A percentile compares a stretch with the other conserved stretches of the same genome.
phyloP scores from a whole-genome alignment of 2,797 vertebrate species.

The Nasua narica region DNA sequence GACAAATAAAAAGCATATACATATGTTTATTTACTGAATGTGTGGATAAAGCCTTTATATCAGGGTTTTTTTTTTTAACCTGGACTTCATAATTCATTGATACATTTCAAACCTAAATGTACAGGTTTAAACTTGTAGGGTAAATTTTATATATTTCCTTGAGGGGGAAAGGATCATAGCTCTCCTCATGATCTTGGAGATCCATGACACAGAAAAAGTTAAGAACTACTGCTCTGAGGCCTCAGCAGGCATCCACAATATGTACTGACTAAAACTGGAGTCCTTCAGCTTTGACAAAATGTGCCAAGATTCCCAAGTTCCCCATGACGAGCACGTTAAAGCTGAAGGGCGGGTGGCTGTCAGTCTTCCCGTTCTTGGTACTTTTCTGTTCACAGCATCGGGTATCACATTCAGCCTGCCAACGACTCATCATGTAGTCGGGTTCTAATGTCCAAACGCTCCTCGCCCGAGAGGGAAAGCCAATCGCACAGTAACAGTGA shows the following conservation, averaged over 20 bases:
- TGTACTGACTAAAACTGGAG: background rate
- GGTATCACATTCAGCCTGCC: background rate
- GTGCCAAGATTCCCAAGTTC: background rate
- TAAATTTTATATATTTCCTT: slow-evolving; percentile 20
- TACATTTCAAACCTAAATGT: background rate
- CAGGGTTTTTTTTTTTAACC: background rate
- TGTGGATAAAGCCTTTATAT: background rate
- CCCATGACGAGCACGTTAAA: background rate
- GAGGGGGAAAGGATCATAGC: background rate
- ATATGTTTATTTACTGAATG: background rate
- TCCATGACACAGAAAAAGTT: background rate
- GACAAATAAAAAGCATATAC: background rate
- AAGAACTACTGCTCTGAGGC: background rate
- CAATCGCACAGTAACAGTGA: background rate
- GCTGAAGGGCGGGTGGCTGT: background rate
- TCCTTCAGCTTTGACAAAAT: background rate
- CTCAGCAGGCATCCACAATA: background rate
- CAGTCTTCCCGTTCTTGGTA: background rate
- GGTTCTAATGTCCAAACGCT: background rate
- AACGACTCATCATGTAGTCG: background rate
- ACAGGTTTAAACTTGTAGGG: background rate
- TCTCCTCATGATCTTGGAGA: slow-evolving; percentile 30
- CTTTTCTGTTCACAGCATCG: background rate
- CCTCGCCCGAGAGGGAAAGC: background rate
- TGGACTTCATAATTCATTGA: background rate